These are phyloP conservation scores for Gallinago undulata DNA, from an alignment of 2,113 vertebrate genomes.

Conservation along the genomic window DNA sequence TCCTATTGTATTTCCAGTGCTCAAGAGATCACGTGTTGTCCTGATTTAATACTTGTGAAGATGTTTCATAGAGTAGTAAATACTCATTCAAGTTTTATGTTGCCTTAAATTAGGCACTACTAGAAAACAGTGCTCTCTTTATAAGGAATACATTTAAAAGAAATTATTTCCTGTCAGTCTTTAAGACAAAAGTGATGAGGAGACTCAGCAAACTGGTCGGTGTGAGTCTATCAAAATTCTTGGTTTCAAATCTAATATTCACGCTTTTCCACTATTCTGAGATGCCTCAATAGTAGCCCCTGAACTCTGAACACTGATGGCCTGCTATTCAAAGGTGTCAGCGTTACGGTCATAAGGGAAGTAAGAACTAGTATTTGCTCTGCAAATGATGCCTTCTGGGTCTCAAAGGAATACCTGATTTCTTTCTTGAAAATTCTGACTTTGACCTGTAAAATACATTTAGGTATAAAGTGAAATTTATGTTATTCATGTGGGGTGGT, in stretches of 20 bases:
- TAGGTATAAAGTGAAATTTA: background rate
- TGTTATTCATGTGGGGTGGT: background rate
- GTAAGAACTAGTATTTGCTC: background rate
- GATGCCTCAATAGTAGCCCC: rapidly evolving
- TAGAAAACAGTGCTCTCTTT: background rate
- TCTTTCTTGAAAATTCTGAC: background rate
- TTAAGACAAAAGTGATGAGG: background rate
- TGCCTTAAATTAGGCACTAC: background rate
- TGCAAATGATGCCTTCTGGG: background rate
- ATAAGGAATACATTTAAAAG: background rate
- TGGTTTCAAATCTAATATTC: background rate
- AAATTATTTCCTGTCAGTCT: background rate
- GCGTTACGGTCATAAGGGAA: background rate
- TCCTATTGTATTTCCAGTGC: background rate
- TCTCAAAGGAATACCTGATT: background rate
- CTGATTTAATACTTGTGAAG: background rate
- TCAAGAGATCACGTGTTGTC: background rate
- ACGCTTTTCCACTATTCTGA: background rate
- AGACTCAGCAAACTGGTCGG: background rate
- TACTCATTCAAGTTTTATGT: background rate
- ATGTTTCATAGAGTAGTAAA: background rate
- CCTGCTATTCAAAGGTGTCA: background rate
- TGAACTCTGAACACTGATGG: background rate
- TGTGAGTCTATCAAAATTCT: background rate
- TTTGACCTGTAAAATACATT: background rate